phyloP scores from a whole-genome alignment of 2,797 vertebrate species.

The Hypotaenidia philippensis region DNA sequence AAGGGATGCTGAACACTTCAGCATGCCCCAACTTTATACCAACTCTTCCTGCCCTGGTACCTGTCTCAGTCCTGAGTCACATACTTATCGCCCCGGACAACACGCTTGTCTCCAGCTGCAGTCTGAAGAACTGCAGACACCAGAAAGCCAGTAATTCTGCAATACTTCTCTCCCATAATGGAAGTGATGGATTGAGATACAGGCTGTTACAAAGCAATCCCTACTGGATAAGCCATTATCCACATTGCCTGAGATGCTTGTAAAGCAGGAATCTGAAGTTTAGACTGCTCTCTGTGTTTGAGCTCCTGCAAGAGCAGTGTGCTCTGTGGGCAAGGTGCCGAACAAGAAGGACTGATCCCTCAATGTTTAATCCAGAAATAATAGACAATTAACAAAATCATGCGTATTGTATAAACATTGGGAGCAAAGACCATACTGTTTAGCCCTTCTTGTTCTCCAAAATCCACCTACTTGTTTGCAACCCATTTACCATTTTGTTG shows the following conservation, averaged over 20 bases:
- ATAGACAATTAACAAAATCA: conserved; percentile 22
- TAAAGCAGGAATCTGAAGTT: background rate
- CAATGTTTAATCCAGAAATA: conserved; percentile 50
- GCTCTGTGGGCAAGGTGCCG: background rate
- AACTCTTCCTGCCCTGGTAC: background rate
- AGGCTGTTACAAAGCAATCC: background rate
- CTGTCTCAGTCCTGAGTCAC: background rate
- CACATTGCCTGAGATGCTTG: background rate
- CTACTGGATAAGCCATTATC: background rate
- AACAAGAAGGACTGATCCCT: background rate
- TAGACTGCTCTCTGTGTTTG: background rate
- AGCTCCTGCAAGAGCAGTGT: background rate
- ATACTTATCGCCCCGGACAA: background rate
- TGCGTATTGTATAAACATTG: conserved; percentile 36
- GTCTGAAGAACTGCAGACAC: background rate
- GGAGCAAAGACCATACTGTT: conserved; percentile 13
- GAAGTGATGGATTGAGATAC: background rate
- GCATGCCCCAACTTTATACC: rapidly evolving
- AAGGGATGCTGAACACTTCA: background rate
- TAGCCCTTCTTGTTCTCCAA: conserved; percentile 40
- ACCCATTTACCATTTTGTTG: background rate
- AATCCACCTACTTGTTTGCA: conserved; percentile 34
- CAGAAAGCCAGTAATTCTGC: background rate
- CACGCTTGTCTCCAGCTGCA: background rate
- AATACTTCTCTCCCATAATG: background rate